Evolutionary conservation across 2,797 vertebrate species (phyloP).

Genomic region (Taeniopygia guttata): DNA sequence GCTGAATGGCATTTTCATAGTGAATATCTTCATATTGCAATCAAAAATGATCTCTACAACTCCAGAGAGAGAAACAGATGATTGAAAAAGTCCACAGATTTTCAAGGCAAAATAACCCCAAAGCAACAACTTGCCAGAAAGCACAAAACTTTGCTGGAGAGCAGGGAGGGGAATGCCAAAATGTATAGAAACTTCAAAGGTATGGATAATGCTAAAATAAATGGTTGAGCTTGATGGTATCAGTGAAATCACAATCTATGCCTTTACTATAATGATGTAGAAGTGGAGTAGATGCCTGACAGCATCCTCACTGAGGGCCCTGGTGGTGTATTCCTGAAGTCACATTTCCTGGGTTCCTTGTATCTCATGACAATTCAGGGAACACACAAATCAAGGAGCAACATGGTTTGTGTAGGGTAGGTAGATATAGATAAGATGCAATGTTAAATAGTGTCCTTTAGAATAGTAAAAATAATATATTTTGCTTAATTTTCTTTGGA

Average conservation of each 20-base stretch:
- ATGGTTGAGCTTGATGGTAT: not conserved
- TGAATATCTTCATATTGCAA: not conserved
- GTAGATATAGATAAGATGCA: not conserved
- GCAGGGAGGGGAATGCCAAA: not conserved
- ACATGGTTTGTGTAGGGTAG: not conserved
- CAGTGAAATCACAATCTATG: not conserved
- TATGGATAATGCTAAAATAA: not conserved
- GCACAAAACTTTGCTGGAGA: not conserved
- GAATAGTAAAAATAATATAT: not conserved
- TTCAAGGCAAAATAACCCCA: not conserved
- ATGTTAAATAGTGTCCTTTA: not conserved
- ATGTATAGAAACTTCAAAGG: not conserved
- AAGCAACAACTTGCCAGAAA: not conserved
- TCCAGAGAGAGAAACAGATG: not conserved
- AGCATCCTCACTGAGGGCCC: not conserved
- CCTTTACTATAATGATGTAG: not conserved
- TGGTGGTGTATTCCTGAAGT: not conserved
- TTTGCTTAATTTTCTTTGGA: not conserved
- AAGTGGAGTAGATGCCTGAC: not conserved
- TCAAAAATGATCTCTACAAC: not conserved
- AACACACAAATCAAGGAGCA: not conserved
- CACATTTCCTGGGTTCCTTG: accelerated
- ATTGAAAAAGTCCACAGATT: not conserved
- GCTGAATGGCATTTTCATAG: not conserved
- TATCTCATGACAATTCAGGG: not conserved